Conservation (phyloP, 2,113 vertebrate species). For the Barbus barbus region DNA sequence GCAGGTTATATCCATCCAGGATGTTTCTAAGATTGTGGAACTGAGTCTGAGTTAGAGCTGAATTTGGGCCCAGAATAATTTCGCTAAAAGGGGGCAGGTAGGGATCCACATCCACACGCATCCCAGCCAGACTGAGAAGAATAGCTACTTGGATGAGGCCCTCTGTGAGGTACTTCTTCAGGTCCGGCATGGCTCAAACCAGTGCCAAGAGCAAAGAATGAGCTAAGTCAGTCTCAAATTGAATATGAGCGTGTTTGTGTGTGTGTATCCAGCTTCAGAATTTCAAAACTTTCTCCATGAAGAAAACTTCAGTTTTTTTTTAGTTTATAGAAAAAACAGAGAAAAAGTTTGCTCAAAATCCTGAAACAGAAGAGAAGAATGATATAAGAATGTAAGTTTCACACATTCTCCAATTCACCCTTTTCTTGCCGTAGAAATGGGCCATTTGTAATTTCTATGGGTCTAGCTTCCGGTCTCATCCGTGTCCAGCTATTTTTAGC, state of each 20-base stretch:
- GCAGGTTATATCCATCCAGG: slow-evolving; percentile 80
- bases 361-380: slow-evolving; percentile 22
- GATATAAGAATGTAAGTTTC: neutral
- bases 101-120: slow-evolving; percentile 87
- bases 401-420: too few relatives aligned
- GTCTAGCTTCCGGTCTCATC: too few relatives aligned
- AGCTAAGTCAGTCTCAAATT: neutral
- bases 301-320: neutral
- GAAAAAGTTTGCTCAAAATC: neutral
- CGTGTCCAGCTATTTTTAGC: too few relatives aligned
- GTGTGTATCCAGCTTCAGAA: neutral
- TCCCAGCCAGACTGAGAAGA: slow-evolving; percentile 89
- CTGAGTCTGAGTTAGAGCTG: slow-evolving; percentile 85
- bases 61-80: slow-evolving; percentile 86
- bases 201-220: neutral
- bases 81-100: slow-evolving; percentile 84
- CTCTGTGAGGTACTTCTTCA: slow-evolving; percentile 96
- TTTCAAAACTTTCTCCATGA: neutral
- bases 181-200: slow-evolving; percentile 69
- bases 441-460: too few relatives aligned
- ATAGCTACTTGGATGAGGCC: slow-evolving; percentile 96
- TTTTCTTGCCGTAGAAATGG: too few relatives aligned
- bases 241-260: neutral
- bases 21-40: slow-evolving; percentile 87
- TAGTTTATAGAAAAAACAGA: neutral